Percentiles rank a stretch among this genome's conserved stretches.
Conservation (phyloP, 2,113 vertebrate genomes). For the Anolis sagrei region DNA sequence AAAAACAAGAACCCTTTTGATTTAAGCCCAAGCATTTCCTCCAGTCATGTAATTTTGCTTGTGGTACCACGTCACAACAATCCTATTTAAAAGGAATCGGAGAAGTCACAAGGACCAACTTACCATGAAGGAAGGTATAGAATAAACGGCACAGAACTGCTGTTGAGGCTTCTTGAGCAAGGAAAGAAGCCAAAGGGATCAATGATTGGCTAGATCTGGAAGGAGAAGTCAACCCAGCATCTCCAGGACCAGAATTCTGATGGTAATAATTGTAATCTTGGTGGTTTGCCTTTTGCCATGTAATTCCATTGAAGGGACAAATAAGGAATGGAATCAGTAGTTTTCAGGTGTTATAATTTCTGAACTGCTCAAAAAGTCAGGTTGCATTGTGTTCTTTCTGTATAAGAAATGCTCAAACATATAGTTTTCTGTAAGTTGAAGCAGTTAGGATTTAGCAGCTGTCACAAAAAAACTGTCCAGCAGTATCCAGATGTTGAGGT, state of each 20-base stretch:
- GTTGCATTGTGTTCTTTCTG: not conserved
- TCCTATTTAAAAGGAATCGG: slow-evolving; percentile 42
- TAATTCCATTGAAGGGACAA: not conserved
- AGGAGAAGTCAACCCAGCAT: not conserved
- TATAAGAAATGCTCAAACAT: not conserved
- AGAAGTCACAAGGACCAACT: not conserved
- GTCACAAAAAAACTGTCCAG: not conserved
- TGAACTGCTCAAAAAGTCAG: not conserved
- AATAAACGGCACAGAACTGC: not conserved
- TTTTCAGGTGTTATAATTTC: no score
- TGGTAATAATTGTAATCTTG: not conserved
- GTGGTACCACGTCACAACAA: not conserved
- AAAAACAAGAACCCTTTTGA: not conserved
- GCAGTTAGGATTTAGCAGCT: not conserved
- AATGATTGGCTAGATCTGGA: not conserved
- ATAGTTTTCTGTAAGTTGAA: not conserved
- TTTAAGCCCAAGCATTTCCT: not conserved
- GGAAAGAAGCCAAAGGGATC: not conserved
- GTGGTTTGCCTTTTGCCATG: not conserved
- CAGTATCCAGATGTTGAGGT: not conserved
- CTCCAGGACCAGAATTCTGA: not conserved
- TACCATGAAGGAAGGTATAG: slow-evolving; percentile 30
- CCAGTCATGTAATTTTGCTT: not conserved
- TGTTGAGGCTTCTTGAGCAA: not conserved
- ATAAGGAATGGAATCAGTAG: not conserved